These are phyloP conservation scores for Drosophila mimetica DNA, from an alignment of 2,888 invertebrate species.

Conservation along the genomic window DNA sequence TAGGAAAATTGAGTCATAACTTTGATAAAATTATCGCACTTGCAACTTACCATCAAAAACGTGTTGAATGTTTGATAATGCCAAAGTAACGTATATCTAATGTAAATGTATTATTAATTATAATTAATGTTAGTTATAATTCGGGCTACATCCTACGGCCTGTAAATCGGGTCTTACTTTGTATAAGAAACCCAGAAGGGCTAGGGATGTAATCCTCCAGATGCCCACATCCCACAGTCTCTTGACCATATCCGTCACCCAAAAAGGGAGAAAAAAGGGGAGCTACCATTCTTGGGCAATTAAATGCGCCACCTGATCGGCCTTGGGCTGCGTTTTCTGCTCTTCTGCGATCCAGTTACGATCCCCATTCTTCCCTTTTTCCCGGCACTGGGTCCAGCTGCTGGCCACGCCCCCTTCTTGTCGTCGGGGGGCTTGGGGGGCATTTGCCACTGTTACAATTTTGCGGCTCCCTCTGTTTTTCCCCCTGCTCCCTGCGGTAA, in stretches of 20 bases:
- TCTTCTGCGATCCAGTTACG: slow-evolving; percentile 58
- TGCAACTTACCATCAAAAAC: no score
- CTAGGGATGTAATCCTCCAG: background rate
- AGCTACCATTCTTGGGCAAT: slow-evolving; percentile 39
- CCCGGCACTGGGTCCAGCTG: slow-evolving; percentile 21
- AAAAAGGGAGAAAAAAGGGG: background rate
- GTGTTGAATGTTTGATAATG: no score
- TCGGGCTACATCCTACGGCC: no score
- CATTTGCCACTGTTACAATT: slow-evolving; percentile 73
- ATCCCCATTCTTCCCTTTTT: slow-evolving; percentile 3
- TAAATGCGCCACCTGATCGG: slow-evolving; percentile 66
- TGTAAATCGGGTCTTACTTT: background rate
- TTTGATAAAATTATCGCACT: no score
- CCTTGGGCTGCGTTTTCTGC: slow-evolving; percentile 64
- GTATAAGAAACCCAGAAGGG: background rate
- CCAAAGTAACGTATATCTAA: no score
- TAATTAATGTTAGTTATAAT: no score
- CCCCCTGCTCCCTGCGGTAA: slow-evolving; percentile 19
- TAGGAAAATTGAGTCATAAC: no score
- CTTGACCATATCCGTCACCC: background rate
- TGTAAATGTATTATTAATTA: no score
- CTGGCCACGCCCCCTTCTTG: slow-evolving; percentile 32
- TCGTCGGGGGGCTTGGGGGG: slow-evolving; percentile 48
- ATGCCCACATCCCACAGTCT: background rate
- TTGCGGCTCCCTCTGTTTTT: slow-evolving; percentile 52